Evolutionary conservation across 1,140 invertebrate species (phyloP).

Genomic region (Drosophila repleta): DNA sequence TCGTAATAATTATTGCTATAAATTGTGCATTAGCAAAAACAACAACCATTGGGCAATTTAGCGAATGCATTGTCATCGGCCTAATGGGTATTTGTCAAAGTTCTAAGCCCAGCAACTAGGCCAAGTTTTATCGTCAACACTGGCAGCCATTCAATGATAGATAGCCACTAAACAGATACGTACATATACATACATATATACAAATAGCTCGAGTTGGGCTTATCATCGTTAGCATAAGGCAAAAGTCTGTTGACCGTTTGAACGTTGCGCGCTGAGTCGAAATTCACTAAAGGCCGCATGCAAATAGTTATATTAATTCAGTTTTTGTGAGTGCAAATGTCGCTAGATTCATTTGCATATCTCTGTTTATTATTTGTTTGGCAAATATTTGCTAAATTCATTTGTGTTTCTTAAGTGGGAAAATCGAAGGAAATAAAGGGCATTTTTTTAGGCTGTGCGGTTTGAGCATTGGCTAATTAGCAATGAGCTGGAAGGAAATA

Average conservation of each 20-base stretch:
- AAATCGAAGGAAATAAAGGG: slow-evolving; percentile 3
- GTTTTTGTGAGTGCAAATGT: slow-evolving; percentile 27
- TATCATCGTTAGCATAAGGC: slow-evolving; percentile 55
- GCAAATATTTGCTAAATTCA: slow-evolving; percentile 20
- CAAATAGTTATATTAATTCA: slow-evolving; percentile 65
- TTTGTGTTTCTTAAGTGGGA: background rate
- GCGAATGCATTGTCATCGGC: background rate
- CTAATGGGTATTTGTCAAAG: slow-evolving; percentile 24
- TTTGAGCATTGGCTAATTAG: no score
- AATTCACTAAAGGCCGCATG: slow-evolving; percentile 45
- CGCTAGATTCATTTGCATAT: slow-evolving; percentile 1
- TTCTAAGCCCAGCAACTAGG: slow-evolving; percentile 50
- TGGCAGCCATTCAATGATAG: slow-evolving; percentile 1
- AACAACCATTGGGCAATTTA: background rate
- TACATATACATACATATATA: background rate
- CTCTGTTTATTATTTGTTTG: background rate
- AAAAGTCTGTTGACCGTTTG: slow-evolving; percentile 64
- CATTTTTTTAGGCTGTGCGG: background rate
- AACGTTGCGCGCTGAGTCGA: slow-evolving; percentile 48
- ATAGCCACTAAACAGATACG: background rate
- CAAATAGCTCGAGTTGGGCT: slow-evolving; percentile 7
- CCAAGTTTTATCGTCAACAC: slow-evolving; percentile 67
- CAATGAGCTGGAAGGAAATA: no score
- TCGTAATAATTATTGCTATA: background rate
- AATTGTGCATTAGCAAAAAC: slow-evolving; percentile 2